Evolutionary conservation across 1,140 invertebrate species (phyloP).

Genomic region (Cyphomyrmex costatus): DNA sequence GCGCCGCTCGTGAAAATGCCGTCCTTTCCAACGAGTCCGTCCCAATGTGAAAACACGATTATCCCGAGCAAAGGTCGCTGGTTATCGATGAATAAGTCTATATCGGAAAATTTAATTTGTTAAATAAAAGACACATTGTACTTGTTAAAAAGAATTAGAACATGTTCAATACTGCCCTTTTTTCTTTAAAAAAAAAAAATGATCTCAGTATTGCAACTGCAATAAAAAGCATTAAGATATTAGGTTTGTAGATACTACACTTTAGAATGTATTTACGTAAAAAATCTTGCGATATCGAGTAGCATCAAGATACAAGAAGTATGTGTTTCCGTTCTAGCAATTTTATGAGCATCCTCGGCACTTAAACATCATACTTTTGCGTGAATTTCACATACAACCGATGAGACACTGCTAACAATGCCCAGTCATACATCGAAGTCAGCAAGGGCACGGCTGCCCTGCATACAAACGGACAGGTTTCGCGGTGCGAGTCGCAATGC

Average conservation of each 20-base stretch:
- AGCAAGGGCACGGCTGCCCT: slow-evolving; percentile 65
- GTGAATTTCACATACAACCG: slow-evolving; percentile 72
- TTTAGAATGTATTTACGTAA: background rate
- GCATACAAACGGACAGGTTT: slow-evolving; percentile 73
- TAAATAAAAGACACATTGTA: slow-evolving; percentile 7
- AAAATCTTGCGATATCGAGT: background rate
- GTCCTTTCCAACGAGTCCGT: background rate
- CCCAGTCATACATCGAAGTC: slow-evolving; percentile 73
- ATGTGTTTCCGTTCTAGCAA: slow-evolving; percentile 38
- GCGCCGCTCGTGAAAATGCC: slow-evolving; percentile 60
- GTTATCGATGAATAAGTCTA: background rate
- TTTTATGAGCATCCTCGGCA: slow-evolving; percentile 69
- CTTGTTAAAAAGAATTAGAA: background rate
- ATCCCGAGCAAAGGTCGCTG: background rate
- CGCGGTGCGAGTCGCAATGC: background rate
- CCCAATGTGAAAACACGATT: background rate
- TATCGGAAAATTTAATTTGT: background rate
- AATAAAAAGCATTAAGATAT: background rate
- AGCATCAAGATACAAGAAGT: slow-evolving; percentile 23
- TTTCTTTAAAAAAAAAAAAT: background rate
- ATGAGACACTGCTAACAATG: slow-evolving; percentile 73
- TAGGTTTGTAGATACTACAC: background rate
- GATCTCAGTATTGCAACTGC: background rate
- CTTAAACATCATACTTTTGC: slow-evolving; percentile 76
- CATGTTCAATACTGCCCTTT: background rate